Evolutionary conservation across 2,888 invertebrate species (phyloP).

Genomic region (Sisyra nigra): DNA sequence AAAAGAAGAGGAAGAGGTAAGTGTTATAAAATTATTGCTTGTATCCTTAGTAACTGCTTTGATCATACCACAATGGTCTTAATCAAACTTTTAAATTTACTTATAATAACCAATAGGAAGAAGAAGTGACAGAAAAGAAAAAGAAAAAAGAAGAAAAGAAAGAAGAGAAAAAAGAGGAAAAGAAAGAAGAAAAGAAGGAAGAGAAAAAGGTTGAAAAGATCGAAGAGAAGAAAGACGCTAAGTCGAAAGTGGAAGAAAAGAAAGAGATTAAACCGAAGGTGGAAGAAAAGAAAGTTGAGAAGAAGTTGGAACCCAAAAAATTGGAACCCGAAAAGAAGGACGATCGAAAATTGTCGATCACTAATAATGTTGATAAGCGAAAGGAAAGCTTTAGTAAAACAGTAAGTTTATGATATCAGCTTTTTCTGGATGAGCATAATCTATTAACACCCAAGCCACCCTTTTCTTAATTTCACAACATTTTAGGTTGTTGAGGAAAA

Average conservation of each 20-base stretch:
- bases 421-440: too few relatives aligned
- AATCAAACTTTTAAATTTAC: neutral
- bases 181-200: conserved; percentile 23
- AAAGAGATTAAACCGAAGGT: conserved; percentile 37
- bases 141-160: conserved; percentile 17
- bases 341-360: neutral
- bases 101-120: conserved; percentile 22
- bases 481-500: conserved; percentile 24
- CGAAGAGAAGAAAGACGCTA: conserved; percentile 21
- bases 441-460: neutral
- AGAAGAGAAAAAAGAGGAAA: conserved; percentile 21
- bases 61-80: neutral
- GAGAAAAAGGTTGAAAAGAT: conserved; percentile 18
- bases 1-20: conserved; percentile 23
- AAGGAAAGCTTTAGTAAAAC: neutral
- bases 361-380: neutral
- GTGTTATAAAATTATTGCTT: neutral
- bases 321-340: conserved; percentile 30
- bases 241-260: conserved; percentile 34
- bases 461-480: neutral
- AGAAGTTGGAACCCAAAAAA: conserved; percentile 28
- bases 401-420: neutral
- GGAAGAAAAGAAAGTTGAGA: conserved; percentile 33
- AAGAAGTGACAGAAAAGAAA: conserved; percentile 24
- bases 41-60: neutral